phyloP scores from a whole-genome alignment of 1,140 invertebrate species.

The fruit fly (Drosophila melanogaster) region Release_6_plus_ISO1_MT NT_037436.4:8400001-8400500 shows the following conservation, averaged over 20 bases:
- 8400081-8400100: background rate
- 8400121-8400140: slow-evolving; percentile 88
- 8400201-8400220: slow-evolving; percentile 86
- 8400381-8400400: slow-evolving; percentile 82
- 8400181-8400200: slow-evolving; percentile 87
- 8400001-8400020: slow-evolving; percentile 10
- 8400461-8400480: slow-evolving; percentile 71
- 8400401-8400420: slow-evolving; percentile 67
- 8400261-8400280: slow-evolving; percentile 52
- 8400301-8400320: slow-evolving; percentile 74
- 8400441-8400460: slow-evolving; percentile 84
- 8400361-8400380: slow-evolving; percentile 42
- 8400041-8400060: background rate
- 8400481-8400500: slow-evolving; percentile 75
- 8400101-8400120: slow-evolving; percentile 40
- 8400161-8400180: slow-evolving; percentile 88
- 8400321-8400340: slow-evolving; percentile 85
- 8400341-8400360: slow-evolving; percentile 85
- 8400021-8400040: slow-evolving; percentile 6
- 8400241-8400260: slow-evolving; percentile 85
- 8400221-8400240: slow-evolving; percentile 85
- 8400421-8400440: slow-evolving; percentile 85
- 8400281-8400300: slow-evolving; percentile 59
- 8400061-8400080: background rate
- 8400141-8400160: slow-evolving; percentile 89